phyloP scores from a whole-genome alignment of 2,113 vertebrate species.

The Gavialis gangeticus region DNA sequence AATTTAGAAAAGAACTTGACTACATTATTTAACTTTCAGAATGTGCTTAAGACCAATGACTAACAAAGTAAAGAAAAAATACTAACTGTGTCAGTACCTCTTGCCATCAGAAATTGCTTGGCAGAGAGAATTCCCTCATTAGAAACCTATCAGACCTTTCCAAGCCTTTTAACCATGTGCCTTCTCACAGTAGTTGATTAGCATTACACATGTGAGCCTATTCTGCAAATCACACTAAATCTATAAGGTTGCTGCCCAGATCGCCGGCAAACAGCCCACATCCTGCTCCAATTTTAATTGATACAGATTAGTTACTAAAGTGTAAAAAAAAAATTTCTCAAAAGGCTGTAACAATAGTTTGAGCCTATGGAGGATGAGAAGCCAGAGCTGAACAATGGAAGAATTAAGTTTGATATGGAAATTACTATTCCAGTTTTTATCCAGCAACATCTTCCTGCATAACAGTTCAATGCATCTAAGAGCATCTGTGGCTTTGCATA shows the following conservation, averaged over 20 bases:
- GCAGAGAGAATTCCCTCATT: background rate
- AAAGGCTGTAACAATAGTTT: background rate
- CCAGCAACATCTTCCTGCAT: background rate
- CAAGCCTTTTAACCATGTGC: background rate
- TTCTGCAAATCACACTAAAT: conserved; percentile 12
- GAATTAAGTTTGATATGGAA: background rate
- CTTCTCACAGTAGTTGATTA: conserved; percentile 6
- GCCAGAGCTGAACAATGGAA: background rate
- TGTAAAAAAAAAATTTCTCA: background rate
- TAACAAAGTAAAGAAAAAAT: conserved; percentile 21
- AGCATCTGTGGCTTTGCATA: background rate
- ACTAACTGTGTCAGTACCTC: conserved; percentile 2
- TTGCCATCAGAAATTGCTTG: background rate
- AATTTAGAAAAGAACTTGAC: background rate
- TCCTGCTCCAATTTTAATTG: background rate
- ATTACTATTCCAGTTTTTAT: background rate
- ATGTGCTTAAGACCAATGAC: conserved; percentile 1
- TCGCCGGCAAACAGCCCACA: background rate
- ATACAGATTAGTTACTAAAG: background rate
- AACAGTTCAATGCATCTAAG: background rate
- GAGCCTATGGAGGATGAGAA: background rate
- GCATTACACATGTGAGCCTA: background rate
- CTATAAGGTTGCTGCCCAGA: background rate
- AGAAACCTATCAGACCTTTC: conserved; percentile 21
- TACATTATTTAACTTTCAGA: conserved; percentile 1